phyloP scores from a whole-genome alignment of 1,140 invertebrate genomes.

The Sinonovacula constricta region DNA sequence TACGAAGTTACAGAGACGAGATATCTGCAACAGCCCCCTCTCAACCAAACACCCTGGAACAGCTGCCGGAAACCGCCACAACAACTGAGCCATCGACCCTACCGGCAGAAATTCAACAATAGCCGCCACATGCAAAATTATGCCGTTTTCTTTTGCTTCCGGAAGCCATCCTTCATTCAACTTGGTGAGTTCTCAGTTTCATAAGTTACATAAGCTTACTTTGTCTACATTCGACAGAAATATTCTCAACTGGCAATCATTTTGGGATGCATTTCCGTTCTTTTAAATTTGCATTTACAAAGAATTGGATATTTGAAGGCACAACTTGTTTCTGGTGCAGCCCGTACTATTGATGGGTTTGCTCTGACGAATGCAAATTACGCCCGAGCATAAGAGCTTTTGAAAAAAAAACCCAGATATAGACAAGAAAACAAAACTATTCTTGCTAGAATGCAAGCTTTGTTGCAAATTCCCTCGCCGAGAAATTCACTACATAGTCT shows the following conservation, averaged over 20 bases:
- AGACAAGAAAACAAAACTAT: slow-evolving; percentile 33
- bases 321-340: slow-evolving; percentile 12
- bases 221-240: slow-evolving; percentile 37
- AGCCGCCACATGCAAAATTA: too few relatives aligned
- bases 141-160: too few relatives aligned
- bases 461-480: slow-evolving; percentile 26
- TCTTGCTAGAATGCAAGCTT: slow-evolving; percentile 25
- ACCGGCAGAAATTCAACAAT: too few relatives aligned
- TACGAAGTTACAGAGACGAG: too few relatives aligned
- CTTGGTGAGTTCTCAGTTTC: too few relatives aligned
- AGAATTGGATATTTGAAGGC: slow-evolving; percentile 39
- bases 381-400: too few relatives aligned
- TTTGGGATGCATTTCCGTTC: slow-evolving; percentile 39
- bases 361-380: slow-evolving; percentile 41
- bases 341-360: slow-evolving; percentile 21
- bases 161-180: too few relatives aligned
- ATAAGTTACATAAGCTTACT: slow-evolving; percentile 34
- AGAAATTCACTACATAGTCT: not conserved
- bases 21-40: too few relatives aligned
- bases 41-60: too few relatives aligned
- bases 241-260: slow-evolving; percentile 40
- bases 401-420: too few relatives aligned
- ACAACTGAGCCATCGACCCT: too few relatives aligned
- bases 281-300: slow-evolving; percentile 25
- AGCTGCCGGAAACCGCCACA: too few relatives aligned